phyloP scores from a whole-genome alignment of 2,113 vertebrate genomes.

The Menidia beryllina region DNA sequence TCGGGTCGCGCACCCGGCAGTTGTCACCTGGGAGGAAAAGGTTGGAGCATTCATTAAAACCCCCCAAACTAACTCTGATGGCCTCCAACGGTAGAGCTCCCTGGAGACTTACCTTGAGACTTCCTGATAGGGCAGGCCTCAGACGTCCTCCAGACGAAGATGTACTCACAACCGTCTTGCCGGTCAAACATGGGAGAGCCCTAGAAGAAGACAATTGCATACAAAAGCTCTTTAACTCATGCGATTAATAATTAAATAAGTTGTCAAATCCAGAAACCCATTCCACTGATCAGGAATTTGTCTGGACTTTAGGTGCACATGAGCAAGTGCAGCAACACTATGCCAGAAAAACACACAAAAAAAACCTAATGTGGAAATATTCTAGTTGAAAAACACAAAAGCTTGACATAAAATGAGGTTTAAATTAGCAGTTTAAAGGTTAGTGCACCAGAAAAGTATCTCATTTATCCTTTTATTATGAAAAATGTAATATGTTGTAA shows the following conservation, averaged over 20 bases:
- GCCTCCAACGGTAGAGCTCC: not conserved
- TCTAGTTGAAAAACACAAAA: not conserved
- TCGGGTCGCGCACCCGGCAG: conserved; percentile 89
- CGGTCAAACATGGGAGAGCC: conserved; percentile 90
- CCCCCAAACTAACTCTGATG: not conserved
- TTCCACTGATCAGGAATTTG: no score
- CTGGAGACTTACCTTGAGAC: conserved; percentile 82
- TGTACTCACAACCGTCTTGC: conserved; percentile 88
- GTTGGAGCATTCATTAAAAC: not conserved
- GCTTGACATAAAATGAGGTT: no score
- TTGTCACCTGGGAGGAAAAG: conserved; percentile 80
- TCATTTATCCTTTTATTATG: no score
- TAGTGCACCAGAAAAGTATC: no score
- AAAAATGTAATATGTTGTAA: no score
- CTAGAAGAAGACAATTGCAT: conserved; percentile 68
- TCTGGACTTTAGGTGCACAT: no score
- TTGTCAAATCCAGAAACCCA: no score
- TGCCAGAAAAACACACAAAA: no score
- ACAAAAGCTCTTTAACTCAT: not conserved
- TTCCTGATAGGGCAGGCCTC: conserved; percentile 90
- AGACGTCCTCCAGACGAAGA: conserved; percentile 94
- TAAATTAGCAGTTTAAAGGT: no score
- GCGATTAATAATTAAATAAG: no score
- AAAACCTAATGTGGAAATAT: no score
- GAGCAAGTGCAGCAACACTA: no score